Evolutionary conservation across 2,888 invertebrate genomes (phyloP).

Genomic region (Euclidia mi): DNA sequence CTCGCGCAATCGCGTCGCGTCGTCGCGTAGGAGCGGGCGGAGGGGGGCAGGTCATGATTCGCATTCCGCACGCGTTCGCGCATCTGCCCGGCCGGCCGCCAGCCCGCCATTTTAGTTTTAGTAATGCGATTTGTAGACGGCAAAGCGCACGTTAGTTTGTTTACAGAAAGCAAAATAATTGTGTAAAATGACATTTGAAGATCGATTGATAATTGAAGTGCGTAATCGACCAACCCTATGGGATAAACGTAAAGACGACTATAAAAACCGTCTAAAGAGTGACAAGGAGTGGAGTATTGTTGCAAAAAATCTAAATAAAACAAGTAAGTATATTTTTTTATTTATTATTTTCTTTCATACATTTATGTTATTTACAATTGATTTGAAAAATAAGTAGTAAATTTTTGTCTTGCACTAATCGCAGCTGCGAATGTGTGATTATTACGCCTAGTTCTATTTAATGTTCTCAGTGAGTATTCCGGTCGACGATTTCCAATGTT

Average conservation of each 20-base stretch:
- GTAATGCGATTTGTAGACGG: slow-evolving; percentile 5
- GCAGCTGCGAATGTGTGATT: slow-evolving; percentile 34
- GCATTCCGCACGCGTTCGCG: background rate
- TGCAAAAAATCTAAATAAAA: slow-evolving; percentile 36
- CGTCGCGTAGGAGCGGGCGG: background rate
- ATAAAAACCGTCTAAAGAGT: slow-evolving; percentile 42
- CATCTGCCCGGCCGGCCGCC: slow-evolving; percentile 15
- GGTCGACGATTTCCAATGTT: slow-evolving; percentile 27
- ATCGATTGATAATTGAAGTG: slow-evolving; percentile 10
- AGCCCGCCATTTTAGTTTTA: slow-evolving; percentile 12
- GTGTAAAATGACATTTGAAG: slow-evolving; percentile 13
- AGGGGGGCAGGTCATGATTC: background rate
- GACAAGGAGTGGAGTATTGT: slow-evolving; percentile 35
- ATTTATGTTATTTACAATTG: slow-evolving; percentile 9
- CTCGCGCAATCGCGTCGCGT: background rate
- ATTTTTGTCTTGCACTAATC: slow-evolving; percentile 37
- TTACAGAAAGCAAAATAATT: too few species aligned
- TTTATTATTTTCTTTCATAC: slow-evolving; percentile 25
- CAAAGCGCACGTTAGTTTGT: slow-evolving; percentile 8
- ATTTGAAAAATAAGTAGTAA: slow-evolving; percentile 38
- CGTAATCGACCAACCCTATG: slow-evolving; percentile 16
- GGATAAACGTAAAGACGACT: slow-evolving; percentile 43
- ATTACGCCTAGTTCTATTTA: slow-evolving; percentile 36
- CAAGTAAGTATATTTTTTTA: slow-evolving; percentile 35
- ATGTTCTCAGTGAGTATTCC: slow-evolving; percentile 25